Evolutionary conservation across 2,113 vertebrate genomes (phyloP).

Genomic region (Chaetops frenatus): DNA sequence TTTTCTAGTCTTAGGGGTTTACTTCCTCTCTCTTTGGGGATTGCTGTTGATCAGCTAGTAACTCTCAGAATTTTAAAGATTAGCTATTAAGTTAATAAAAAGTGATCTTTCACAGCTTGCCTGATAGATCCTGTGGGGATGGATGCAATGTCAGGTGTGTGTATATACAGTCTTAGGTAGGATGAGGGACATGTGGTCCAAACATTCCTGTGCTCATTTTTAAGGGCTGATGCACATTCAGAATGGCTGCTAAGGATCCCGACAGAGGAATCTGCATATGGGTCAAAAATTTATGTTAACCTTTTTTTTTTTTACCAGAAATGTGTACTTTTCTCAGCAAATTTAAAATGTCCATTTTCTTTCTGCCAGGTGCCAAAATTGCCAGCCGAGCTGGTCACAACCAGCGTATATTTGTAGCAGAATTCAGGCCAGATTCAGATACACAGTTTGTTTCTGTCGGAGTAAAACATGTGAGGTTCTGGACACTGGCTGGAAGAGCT

Average conservation of each 20-base stretch:
- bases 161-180: not conserved
- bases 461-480: slow-evolving; percentile 96
- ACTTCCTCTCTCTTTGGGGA: too few relatives aligned
- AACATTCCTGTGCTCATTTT: not conserved
- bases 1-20: too few relatives aligned
- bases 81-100: not conserved
- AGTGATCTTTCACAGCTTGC: not conserved
- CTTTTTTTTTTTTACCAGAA: not conserved
- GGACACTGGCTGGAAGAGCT: slow-evolving; percentile 91
- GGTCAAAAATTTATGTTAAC: not conserved
- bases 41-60: not conserved
- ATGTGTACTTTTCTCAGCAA: not conserved
- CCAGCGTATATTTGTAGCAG: slow-evolving; percentile 96
- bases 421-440: slow-evolving; percentile 96
- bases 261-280: not conserved
- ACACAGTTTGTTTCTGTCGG: slow-evolving; percentile 97
- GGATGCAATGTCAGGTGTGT: not conserved
- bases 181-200: not conserved
- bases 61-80: not conserved
- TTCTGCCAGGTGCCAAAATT: slow-evolving; percentile 87
- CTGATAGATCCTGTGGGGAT: not conserved
- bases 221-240: not conserved
- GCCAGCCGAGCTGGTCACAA: slow-evolving; percentile 88
- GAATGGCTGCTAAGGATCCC: not conserved
- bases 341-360: not conserved